These are phyloP conservation scores for Notiomystis cincta DNA, from an alignment of 2,113 vertebrate genomes.

Conservation along the genomic window DNA sequence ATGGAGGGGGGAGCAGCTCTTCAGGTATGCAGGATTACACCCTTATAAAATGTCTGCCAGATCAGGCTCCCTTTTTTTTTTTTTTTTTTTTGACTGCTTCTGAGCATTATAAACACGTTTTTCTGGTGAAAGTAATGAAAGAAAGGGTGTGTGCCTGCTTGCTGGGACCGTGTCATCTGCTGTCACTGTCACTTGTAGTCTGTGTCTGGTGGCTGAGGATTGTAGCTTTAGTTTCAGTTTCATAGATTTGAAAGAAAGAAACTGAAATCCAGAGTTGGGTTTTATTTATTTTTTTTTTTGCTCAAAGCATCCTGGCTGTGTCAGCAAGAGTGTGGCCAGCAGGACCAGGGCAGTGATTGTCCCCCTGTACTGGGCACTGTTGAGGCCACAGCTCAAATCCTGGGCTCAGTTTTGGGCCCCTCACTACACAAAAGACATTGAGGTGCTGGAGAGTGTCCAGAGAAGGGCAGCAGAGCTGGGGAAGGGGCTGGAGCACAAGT, in stretches of 20 bases:
- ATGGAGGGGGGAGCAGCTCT: background rate
- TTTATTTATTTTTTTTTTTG: background rate
- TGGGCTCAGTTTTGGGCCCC: background rate
- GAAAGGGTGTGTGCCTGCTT: background rate
- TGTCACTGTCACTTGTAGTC: background rate
- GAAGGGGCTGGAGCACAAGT: background rate
- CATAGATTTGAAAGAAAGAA: background rate
- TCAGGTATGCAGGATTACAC: background rate
- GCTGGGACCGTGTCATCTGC: background rate
- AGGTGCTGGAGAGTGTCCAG: background rate
- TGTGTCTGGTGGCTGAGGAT: background rate
- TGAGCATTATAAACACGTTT: background rate
- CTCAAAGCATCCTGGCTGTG: background rate
- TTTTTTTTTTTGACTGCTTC: background rate
- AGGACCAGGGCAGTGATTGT: background rate
- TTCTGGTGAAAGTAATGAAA: background rate
- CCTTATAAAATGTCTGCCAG: background rate
- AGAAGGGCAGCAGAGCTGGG: accelerated
- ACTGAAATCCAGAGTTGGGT: background rate
- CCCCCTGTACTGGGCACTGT: background rate
- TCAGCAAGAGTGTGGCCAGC: background rate
- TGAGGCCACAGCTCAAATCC: background rate
- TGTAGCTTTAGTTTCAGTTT: background rate
- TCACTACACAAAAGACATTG: background rate
- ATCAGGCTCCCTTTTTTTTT: background rate